These are phyloP conservation scores for Leptobrachium leishanense DNA, from an alignment of 2,113 vertebrate genomes.

Conservation along the genomic window DNA sequence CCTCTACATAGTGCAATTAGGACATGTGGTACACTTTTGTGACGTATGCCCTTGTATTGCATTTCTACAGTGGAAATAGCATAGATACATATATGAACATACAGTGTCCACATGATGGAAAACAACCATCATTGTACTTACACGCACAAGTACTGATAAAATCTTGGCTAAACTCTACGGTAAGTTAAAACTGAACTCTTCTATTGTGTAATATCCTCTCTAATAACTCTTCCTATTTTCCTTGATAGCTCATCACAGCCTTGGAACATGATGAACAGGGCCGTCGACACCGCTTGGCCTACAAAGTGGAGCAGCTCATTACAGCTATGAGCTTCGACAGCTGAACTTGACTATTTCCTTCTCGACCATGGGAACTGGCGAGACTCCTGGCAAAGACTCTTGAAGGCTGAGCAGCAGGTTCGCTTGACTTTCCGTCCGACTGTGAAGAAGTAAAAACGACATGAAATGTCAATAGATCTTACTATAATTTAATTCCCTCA, in stretches of 20 bases:
- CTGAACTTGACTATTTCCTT: constrained; percentile 70
- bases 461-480: constrained; percentile 15
- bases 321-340: constrained; percentile 93
- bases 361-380: constrained; percentile 39
- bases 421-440: constrained; percentile 24
- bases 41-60: no score
- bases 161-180: no score
- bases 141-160: no score
- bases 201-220: no score
- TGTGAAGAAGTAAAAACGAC: constrained; percentile 36
- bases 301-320: constrained; percentile 96
- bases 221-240: background rate
- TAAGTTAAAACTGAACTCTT: no score
- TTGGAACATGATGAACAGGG: constrained; percentile 95
- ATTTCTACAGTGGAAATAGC: no score
- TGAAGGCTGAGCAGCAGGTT: constrained; percentile 9
- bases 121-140: no score
- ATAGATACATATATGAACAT: no score
- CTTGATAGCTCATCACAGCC: constrained; percentile 82
- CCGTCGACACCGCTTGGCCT: constrained; percentile 85
- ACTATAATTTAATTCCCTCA: constrained; percentile 15
- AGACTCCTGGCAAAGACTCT: constrained; percentile 52
- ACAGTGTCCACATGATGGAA: no score
- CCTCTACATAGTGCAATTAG: no score
- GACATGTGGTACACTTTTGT: no score